A percentile compares a stretch with the other conserved stretches of the same genome.
Evolutionary conservation across 2,113 vertebrate species (phyloP).

Genomic region (Nothobranchius furzeri): DNA sequence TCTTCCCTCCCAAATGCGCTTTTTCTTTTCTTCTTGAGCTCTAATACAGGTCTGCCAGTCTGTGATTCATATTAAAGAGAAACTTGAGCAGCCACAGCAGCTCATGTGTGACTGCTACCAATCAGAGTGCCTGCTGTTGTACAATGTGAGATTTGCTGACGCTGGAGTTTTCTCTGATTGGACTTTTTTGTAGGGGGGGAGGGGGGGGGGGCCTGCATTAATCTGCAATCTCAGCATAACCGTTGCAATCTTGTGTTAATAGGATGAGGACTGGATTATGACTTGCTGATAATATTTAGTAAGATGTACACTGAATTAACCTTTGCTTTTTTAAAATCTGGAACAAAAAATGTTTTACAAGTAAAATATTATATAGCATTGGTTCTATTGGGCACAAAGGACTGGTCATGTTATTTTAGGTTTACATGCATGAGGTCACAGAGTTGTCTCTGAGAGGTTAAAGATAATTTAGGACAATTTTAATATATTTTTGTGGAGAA

Average conservation of each 20-base stretch:
- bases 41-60: constrained; percentile 50
- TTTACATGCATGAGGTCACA: too few species aligned
- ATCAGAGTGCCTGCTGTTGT: constrained; percentile 52
- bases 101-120: constrained; percentile 68
- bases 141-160: constrained; percentile 61
- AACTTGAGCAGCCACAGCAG: constrained; percentile 56
- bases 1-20: constrained; percentile 17
- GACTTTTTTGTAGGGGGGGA: too few species aligned
- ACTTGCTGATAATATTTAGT: constrained; percentile 4
- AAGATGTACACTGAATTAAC: constrained; percentile 5
- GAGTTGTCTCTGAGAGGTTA: too few species aligned
- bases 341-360: neutral
- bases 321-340: neutral
- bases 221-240: constrained; percentile 47
- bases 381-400: too few species aligned
- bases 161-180: constrained; percentile 38
- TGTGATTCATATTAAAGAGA: constrained; percentile 71
- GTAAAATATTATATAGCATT: too few species aligned
- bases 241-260: constrained; percentile 23
- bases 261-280: constrained; percentile 7
- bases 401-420: too few species aligned
- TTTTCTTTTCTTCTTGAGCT: constrained; percentile 39
- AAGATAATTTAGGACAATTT: too few species aligned
- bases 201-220: neutral
- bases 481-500: too few species aligned